These are phyloP conservation scores for Leucophora obtusa DNA, from an alignment of 2,888 invertebrate genomes.

Conservation along the genomic window DNA sequence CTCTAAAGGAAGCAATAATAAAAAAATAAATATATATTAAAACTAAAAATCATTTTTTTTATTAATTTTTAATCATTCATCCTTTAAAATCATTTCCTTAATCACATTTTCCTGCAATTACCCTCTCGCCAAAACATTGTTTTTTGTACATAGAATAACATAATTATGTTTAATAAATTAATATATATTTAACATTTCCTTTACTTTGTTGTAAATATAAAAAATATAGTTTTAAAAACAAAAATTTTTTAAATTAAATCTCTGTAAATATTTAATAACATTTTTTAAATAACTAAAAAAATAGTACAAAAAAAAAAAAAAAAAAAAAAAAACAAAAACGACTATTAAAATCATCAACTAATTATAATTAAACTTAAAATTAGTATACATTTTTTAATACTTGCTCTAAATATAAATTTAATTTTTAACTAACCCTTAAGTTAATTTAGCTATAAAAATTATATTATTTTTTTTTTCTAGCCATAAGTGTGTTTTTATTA, in stretches of 20 bases:
- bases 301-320: slow-evolving; percentile 50
- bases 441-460: slow-evolving; percentile 35
- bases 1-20: slow-evolving; percentile 49
- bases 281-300: slow-evolving; percentile 44
- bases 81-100: background rate
- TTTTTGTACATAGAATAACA: background rate
- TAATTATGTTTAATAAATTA: background rate
- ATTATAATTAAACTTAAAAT: slow-evolving; percentile 3
- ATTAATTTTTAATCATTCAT: background rate
- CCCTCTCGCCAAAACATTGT: background rate
- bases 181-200: background rate
- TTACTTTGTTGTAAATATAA: background rate
- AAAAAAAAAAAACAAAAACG: no score
- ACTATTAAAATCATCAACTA: slow-evolving; percentile 17
- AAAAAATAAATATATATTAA: slow-evolving; percentile 10
- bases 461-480: slow-evolving; percentile 22
- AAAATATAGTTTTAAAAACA: background rate
- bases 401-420: slow-evolving; percentile 33
- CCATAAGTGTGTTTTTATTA: slow-evolving; percentile 53
- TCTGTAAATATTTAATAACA: background rate
- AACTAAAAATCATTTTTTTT: slow-evolving; percentile 15
- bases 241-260: background rate
- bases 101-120: background rate
- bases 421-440: slow-evolving; percentile 17
- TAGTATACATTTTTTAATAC: slow-evolving; percentile 49